phyloP scores from a whole-genome alignment of 2,113 vertebrate species.

The Bostrychus sinensis region DNA sequence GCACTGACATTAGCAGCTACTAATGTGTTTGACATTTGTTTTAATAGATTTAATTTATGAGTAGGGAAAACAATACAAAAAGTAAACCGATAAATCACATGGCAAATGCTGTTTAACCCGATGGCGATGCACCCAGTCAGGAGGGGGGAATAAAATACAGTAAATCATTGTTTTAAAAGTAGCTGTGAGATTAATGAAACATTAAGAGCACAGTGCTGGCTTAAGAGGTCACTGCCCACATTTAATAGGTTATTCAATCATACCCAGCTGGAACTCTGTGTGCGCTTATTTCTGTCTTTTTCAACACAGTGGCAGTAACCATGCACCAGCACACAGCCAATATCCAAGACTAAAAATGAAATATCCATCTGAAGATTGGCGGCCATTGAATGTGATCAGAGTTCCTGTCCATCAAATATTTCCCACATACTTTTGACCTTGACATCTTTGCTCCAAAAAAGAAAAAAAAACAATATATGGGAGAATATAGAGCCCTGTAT shows the following conservation, averaged over 20 bases:
- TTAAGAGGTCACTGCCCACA: slow-evolving; percentile 75
- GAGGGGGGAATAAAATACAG: slow-evolving; percentile 36
- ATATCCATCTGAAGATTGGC: slow-evolving; percentile 10
- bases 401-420: slow-evolving; percentile 7
- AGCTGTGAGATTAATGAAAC: slow-evolving; percentile 74
- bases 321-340: slow-evolving; percentile 30
- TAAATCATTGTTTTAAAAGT: slow-evolving; percentile 73
- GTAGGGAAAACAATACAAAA: slow-evolving; percentile 52
- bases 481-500: slow-evolving; percentile 45
- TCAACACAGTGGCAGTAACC: slow-evolving; percentile 32
- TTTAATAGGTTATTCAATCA: slow-evolving; percentile 79
- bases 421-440: slow-evolving; percentile 28
- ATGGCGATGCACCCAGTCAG: slow-evolving; percentile 45
- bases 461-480: slow-evolving; percentile 19
- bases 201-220: slow-evolving; percentile 61
- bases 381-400: slow-evolving; percentile 29
- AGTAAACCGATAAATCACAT: slow-evolving; percentile 71
- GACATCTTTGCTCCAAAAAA: background rate
- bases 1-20: slow-evolving; percentile 62
- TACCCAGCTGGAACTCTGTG: slow-evolving; percentile 57
- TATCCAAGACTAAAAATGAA: slow-evolving; percentile 21
- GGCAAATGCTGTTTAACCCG: slow-evolving; percentile 62
- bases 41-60: slow-evolving; percentile 70
- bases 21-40: slow-evolving; percentile 75
- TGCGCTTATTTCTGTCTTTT: slow-evolving; percentile 34